Conservation (phyloP, 2,888 invertebrate species). For the Eremobia ochroleuca region DNA sequence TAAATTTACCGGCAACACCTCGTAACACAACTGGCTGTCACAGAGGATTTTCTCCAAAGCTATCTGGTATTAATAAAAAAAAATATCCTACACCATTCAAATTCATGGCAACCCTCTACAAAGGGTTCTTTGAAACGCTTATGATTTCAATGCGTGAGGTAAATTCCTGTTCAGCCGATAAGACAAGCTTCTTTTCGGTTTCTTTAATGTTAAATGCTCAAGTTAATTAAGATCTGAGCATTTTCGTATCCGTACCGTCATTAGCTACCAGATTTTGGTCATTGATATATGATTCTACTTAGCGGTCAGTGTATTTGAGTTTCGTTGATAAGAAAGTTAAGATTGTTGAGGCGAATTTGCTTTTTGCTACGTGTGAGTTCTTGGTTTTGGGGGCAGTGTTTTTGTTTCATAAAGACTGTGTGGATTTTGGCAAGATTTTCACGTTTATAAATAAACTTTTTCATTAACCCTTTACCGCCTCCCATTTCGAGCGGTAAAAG, state of each 20-base stretch:
- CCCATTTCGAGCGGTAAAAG: neutral
- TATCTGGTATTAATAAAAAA: slow-evolving; percentile 6
- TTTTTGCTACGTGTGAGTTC: slow-evolving; percentile 61
- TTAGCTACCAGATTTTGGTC: slow-evolving; percentile 69
- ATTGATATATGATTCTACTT: slow-evolving; percentile 63
- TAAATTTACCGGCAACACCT: no score
- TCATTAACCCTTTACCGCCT: neutral
- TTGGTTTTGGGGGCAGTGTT: neutral
- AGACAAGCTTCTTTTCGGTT: slow-evolving; percentile 68
- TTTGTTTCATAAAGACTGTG: neutral
- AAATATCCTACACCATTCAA: slow-evolving; percentile 16
- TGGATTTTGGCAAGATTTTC: neutral
- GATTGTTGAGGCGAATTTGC: slow-evolving; percentile 49
- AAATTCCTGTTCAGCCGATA: slow-evolving; percentile 78
- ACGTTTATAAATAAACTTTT: neutral
- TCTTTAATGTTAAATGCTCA: slow-evolving; percentile 78
- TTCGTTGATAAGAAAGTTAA: slow-evolving; percentile 41
- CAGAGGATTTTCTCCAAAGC: neutral
- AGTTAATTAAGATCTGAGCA: slow-evolving; percentile 86
- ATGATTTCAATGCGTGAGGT: slow-evolving; percentile 90
- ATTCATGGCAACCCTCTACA: slow-evolving; percentile 61
- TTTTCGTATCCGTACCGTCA: slow-evolving; percentile 64
- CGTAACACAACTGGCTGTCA: neutral
- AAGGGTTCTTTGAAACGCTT: slow-evolving; percentile 89
- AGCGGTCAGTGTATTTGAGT: slow-evolving; percentile 42